phyloP scores from a whole-genome alignment of 2,888 invertebrate species.

The Acrocera orbiculus region DNA sequence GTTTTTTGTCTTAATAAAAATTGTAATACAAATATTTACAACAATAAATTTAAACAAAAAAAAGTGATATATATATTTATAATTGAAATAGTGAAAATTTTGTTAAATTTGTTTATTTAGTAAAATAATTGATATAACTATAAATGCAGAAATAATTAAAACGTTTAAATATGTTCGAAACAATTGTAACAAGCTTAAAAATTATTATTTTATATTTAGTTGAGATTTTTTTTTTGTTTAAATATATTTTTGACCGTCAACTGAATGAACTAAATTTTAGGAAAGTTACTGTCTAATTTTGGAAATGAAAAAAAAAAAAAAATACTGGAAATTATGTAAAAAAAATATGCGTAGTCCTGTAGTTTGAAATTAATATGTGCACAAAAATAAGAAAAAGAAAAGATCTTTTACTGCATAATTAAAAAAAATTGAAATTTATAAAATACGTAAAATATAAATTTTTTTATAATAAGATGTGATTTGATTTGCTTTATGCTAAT shows the following conservation, averaged over 20 bases:
- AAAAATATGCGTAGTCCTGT: slow-evolving; percentile 7
- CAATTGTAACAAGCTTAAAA: too few species aligned
- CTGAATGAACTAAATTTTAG: too few species aligned
- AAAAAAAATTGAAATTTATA: slow-evolving; percentile 2
- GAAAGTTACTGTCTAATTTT: too few species aligned
- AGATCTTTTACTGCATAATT: slow-evolving; percentile 10
- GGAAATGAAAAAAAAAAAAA: slow-evolving; percentile 4
- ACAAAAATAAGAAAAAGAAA: slow-evolving; percentile 8
- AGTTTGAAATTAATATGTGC: slow-evolving; percentile 6
- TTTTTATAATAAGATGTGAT: not conserved
- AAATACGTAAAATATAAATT: not conserved
- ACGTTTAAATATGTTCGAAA: too few species aligned
- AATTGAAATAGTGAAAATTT: slow-evolving; percentile 9
- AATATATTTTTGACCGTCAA: too few species aligned
- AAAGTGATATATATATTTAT: slow-evolving; percentile 14
- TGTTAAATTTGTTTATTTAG: slow-evolving; percentile 13
- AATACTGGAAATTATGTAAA: slow-evolving; percentile 3
- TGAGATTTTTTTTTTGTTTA: too few species aligned
- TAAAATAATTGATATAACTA: slow-evolving; percentile 8
- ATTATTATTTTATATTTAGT: too few species aligned
- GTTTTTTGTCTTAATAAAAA: too few species aligned
- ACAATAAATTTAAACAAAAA: too few species aligned
- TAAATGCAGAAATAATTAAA: slow-evolving; percentile 2
- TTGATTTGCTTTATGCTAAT: too few species aligned
- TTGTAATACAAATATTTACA: too few species aligned